Evolutionary conservation across 2,797 vertebrate species (phyloP), one percentile per base, ranked within the genome.

Genomic region (Lates japonicus): DNA sequence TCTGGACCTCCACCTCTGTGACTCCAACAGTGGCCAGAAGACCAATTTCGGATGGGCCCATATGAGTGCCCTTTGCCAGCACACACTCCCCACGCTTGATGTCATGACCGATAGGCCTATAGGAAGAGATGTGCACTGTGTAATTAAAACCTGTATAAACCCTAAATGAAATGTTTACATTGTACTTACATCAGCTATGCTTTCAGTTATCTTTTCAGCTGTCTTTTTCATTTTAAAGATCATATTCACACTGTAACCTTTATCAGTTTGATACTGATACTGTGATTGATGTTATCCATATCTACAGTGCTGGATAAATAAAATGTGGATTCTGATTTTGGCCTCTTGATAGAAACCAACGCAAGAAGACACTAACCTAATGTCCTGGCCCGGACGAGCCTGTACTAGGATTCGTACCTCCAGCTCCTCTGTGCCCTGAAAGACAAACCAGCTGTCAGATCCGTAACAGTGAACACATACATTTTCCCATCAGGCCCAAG

Each of bases 61-160:
- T 99, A 91, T 99, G 98, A 58, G 98, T 99, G 85, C 98, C 98
- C 90, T 99, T 99, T 64, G 97, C 96, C 91, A 99, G 94, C 80
- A 99, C 98, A 58, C 98, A 99, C 94, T 99, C 98, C 41, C 98
- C 98, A 90, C 98, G 97, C 95, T 99, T 99, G 95, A 99, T 99
- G 91, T 99, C 98, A 76, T 99, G 98, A 94, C 98, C 98, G 55
- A 99, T 99, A 79, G 98, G 98, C 95, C 98, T 99, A 89, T 63
- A 90, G 25, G 25, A 90, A 80, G 29, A 69, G 17, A 72, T 5
- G 42, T 62, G 39, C 39, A 55, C 31, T 2, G 17, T 64, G 37
- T 20, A 68, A 52, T 64, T 31, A 22, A 62, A 55, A 67, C 42
- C 2, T 55, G 31, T 13, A 35, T 5, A 58, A 41, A 51, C 22